A percentile compares a stretch with the other conserved stretches of the same genome.
Conservation (phyloP, 2,797 vertebrate genomes). For the Aphelocoma californica region DNA sequence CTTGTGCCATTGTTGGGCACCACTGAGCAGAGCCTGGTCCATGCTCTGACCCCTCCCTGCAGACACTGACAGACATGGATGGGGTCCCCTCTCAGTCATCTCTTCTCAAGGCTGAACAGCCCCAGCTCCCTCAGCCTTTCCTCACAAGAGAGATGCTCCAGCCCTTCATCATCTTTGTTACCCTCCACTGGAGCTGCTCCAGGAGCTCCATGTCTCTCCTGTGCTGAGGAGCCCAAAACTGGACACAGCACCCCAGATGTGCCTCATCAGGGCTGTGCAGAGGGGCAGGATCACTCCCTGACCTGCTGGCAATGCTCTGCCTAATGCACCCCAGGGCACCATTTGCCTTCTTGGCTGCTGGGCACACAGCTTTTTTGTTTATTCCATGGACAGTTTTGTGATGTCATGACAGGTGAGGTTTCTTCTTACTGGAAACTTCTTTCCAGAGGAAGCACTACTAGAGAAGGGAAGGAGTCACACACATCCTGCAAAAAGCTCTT, state of each 20-base stretch:
- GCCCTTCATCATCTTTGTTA: rapidly evolving
- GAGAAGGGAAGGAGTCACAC: neutral
- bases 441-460: neutral
- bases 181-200: rapidly evolving
- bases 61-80: no score
- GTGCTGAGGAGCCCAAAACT: neutral
- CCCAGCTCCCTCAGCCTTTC: neutral
- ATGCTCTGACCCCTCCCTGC: no score
- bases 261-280: neutral
- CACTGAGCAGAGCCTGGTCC: no score
- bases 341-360: rapidly evolving
- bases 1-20: no score
- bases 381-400: neutral
- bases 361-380: neutral
- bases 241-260: neutral
- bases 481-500: neutral
- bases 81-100: rapidly evolving
- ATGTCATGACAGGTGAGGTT: neutral
- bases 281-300: rapidly evolving
- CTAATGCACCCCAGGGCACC: neutral
- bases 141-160: neutral
- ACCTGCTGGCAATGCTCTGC: neutral
- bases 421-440: neutral
- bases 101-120: neutral
- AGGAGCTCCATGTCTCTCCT: neutral